These are phyloP conservation scores for Murina feae DNA, from an alignment of 2,113 vertebrate species.

Conservation along the genomic window DNA sequence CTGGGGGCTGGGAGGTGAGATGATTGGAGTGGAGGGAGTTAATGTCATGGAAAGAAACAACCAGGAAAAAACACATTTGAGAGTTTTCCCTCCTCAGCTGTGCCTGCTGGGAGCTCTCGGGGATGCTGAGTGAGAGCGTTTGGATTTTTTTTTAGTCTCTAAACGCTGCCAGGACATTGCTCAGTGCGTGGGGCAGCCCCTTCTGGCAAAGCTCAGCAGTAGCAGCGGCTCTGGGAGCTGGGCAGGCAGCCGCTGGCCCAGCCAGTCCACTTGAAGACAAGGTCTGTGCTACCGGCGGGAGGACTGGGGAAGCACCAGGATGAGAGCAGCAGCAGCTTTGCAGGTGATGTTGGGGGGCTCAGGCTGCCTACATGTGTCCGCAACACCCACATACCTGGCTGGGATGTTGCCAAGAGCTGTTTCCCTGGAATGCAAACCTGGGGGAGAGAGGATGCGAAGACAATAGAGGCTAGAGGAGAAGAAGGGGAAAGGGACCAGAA, in stretches of 20 bases:
- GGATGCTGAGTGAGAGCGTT: conserved; percentile 62
- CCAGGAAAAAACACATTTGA: background rate
- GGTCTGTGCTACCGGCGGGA: conserved; percentile 49
- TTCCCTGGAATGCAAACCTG: conserved; percentile 42
- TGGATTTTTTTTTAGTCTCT: conserved; percentile 43
- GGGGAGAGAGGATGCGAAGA: background rate
- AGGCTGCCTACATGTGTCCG: background rate
- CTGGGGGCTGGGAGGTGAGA: conserved; percentile 23
- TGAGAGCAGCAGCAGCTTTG: conserved; percentile 76
- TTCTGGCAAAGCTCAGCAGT: conserved; percentile 77
- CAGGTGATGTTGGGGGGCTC: conserved; percentile 79
- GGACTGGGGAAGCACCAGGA: conserved; percentile 74
- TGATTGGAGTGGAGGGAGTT: background rate
- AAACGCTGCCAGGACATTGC: conserved; percentile 76
- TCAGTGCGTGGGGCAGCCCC: conserved; percentile 79
- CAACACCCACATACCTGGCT: background rate
- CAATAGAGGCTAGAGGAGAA: conserved; percentile 27
- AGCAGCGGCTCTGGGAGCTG: conserved; percentile 49
- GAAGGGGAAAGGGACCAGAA: conserved; percentile 27
- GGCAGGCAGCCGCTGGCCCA: conserved; percentile 54
- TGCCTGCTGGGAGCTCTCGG: conserved; percentile 64
- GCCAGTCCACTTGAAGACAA: conserved; percentile 55
- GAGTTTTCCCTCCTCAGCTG: conserved; percentile 20
- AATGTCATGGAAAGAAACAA: conserved; percentile 18
- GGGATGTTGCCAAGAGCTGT: conserved; percentile 36